phyloP scores from a whole-genome alignment of 2,888 invertebrate genomes.

The Drosophila neutralis region DNA sequence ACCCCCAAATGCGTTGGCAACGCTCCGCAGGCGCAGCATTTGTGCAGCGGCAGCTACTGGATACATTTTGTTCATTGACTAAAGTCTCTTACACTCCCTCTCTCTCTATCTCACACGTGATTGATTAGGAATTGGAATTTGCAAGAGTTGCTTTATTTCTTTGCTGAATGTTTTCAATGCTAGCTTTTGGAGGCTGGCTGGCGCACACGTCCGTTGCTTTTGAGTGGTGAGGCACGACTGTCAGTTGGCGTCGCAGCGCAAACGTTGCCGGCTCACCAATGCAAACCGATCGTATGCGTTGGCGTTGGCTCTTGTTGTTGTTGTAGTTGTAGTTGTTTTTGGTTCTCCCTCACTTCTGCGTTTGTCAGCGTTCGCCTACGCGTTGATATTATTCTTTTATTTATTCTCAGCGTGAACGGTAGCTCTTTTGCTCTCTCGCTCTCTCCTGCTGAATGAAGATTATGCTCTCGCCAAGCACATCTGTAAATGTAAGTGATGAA shows the following conservation, averaged over 20 bases:
- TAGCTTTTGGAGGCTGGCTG: constrained; percentile 18
- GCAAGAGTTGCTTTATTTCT: constrained; percentile 12
- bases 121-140: not conserved
- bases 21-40: constrained; percentile 64
- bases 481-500: constrained; percentile 47
- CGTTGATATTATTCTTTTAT: constrained; percentile 21
- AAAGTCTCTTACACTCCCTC: not conserved
- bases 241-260: constrained; percentile 53
- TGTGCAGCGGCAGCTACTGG: constrained; percentile 60
- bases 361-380: constrained; percentile 32
- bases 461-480: constrained; percentile 3
- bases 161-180: not conserved
- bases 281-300: constrained; percentile 25
- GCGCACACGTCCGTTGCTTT: constrained; percentile 60
- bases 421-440: not conserved
- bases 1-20: constrained; percentile 29
- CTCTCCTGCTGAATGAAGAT: not conserved
- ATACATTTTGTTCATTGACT: constrained; percentile 45
- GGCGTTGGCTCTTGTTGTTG: constrained; percentile 31
- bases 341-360: constrained; percentile 13
- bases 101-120: constrained; percentile 1
- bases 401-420: not conserved
- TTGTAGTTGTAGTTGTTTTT: constrained; percentile 6
- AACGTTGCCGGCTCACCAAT: constrained; percentile 51
- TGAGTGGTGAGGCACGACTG: constrained; percentile 74